Evolutionary conservation across 2,113 vertebrate species (phyloP), one percentile per base, ranked within the genome.

Genomic region (Setophaga kirtlandii): DNA sequence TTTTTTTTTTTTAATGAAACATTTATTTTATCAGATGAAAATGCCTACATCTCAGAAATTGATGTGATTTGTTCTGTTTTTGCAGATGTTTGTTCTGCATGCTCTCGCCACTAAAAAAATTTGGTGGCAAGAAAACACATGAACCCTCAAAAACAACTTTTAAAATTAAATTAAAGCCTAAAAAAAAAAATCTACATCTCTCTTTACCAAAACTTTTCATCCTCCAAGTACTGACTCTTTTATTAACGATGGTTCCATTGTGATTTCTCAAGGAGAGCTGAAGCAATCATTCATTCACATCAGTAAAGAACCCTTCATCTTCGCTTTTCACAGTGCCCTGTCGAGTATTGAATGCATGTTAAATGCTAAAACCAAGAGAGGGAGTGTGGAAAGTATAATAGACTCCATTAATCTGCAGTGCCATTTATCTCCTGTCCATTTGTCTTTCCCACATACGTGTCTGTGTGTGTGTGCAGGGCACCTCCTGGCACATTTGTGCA

Each of bases 241-340:
- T 93, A 90, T 88, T 88, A 93, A 80, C 24, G 3, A 37, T 35
- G 28, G 12, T 77, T 86, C 91, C 75, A 80, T 35, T 2, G 1
- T 42, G 83, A 70, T 89, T 90, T 70, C 82, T 96, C 63, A 73
- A 88, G 85, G 75, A 90, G 50, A 86, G 16, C 39, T 56, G 30
- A 86, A 87, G 52, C 42, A n/a, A 91, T 96, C 94, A 77, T 71
- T 87, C 91, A 67, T 86, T 94, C 95, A 59, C 68, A 80, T 63
- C 87, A 67, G 50, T 77, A 21, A 80, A 93, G 75, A 59, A 81
- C 71, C 85, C 85, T 95, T 94, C 89, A 80, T 89, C 81, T 89
- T 49, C 82, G 41, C 87, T 85, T 85, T 88, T 80, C 78, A 56
- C 55, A 35, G 52, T 30, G 67, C 78, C 83, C 18, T 52, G 39